These are phyloP conservation scores for Tiaroga cobitis DNA, from an alignment of 2,797 vertebrate species.

Conservation along the genomic window DNA sequence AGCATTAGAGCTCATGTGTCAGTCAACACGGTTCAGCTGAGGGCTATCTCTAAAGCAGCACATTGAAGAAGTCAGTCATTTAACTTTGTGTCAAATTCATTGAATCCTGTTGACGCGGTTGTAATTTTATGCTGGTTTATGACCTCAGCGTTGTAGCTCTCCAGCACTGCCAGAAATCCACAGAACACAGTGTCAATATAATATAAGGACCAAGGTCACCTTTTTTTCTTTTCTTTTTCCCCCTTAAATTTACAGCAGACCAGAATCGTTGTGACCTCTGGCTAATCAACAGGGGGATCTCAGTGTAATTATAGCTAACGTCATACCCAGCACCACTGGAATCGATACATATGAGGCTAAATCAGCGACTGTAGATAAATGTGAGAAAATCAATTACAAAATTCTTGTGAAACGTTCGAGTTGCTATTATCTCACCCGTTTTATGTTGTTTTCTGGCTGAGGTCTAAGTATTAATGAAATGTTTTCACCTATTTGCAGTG, in stretches of 20 bases:
- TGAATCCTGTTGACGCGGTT: not conserved
- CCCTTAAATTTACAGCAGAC: slow-evolving; percentile 23
- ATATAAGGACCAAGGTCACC: slow-evolving; percentile 37
- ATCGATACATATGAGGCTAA: slow-evolving; percentile 59
- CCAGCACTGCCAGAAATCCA: slow-evolving; percentile 20
- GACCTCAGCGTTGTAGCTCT: slow-evolving; percentile 32
- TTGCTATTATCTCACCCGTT: slow-evolving; percentile 55
- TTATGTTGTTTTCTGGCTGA: slow-evolving; percentile 36
- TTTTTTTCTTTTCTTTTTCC: not conserved
- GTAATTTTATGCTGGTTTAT: slow-evolving; percentile 47
- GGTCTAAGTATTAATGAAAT: slow-evolving; percentile 63
- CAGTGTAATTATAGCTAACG: slow-evolving; percentile 61
- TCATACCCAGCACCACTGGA: slow-evolving; percentile 51
- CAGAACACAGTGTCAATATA: slow-evolving; percentile 25
- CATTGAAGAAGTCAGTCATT: slow-evolving; percentile 14
- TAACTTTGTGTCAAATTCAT: slow-evolving; percentile 37
- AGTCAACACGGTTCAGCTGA: not conserved
- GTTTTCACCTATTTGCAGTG: slow-evolving; percentile 42
- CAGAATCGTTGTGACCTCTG: slow-evolving; percentile 56
- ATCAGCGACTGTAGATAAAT: slow-evolving; percentile 43
- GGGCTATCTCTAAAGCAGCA: slow-evolving; percentile 32
- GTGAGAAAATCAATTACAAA: slow-evolving; percentile 62
- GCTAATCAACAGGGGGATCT: slow-evolving; percentile 59
- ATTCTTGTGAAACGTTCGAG: slow-evolving; percentile 62
- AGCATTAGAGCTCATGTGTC: not conserved